Base-by-base conservation (phyloP, 2,888 invertebrate species). In the Stenodera caucasica region DNA sequence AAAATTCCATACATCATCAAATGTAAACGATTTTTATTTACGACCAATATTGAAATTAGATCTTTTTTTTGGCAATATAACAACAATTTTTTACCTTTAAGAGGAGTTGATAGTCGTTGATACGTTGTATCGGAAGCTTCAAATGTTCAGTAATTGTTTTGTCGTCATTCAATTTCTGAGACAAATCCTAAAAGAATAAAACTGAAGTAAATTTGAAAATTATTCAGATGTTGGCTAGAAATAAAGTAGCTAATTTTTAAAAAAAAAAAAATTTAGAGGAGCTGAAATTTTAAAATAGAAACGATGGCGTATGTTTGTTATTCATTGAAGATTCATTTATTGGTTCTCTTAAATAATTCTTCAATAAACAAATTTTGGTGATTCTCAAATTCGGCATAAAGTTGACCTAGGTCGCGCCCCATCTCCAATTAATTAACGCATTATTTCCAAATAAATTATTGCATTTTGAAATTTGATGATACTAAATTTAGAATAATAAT, bases 91-190 rank as follows among this genome's bases (percentile, higher is more conserved):
- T 82, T 82, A 94, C 96, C 91, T 95, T 94, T 70, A 97, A 85
- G 65, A 96, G 88, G 75, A 95, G 90, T 83, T 96, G 95, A 82
- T 96, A 96, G 85, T 96, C 95, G 89, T 94, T 95, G 81, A 96
- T 94, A 79, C 96, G 88, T 84, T 96, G 94, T 78, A 94, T 92
- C 73, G 96, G 95, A 75, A 96, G 88, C 83, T 95, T 93, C 72
- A 96, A 86, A 83, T 96, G 95, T 82, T 96, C 96, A 75, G 89
- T 85, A 75, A 95, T 86, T 73, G 88, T 89, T 82, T 95, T 94
- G 81, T 94, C 94, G 88, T 95, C 94, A 75, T 89, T 88, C 76
- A 93, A 87, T 78, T 87, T 88, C 76, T 90, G 88, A 81, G 93
- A 90, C 83, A 92, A 85, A 80, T 90, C 90, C 94, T 94, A 84